Evolutionary conservation across 2,888 invertebrate genomes (phyloP).

Genomic region (Brachypalpus laphriformis): DNA sequence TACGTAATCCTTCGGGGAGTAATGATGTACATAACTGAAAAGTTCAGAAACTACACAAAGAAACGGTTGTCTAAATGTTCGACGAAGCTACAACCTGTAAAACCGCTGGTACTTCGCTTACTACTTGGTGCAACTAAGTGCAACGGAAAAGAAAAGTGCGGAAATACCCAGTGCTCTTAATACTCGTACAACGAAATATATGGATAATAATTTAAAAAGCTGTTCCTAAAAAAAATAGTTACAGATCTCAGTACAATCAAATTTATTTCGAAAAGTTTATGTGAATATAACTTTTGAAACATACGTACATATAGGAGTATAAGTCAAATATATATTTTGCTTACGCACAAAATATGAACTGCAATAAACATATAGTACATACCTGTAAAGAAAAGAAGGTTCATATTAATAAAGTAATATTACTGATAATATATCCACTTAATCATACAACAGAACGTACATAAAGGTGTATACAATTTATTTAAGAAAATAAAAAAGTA

Average conservation of each 20-base stretch:
- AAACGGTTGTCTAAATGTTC: no score
- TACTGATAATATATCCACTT: no score
- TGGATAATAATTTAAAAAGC: not conserved
- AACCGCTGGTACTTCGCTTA: no score
- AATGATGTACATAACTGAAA: no score
- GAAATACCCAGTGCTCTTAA: not conserved
- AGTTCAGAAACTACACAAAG: no score
- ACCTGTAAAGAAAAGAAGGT: constrained; percentile 27
- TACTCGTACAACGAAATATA: not conserved
- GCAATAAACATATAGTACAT: constrained; percentile 32
- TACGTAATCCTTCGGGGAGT: no score
- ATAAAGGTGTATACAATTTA: constrained; percentile 7
- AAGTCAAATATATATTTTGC: constrained; percentile 1
- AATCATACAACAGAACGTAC: not conserved
- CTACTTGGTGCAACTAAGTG: no score
- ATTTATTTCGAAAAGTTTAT: not conserved
- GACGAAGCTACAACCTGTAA: no score
- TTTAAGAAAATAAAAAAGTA: constrained; percentile 5
- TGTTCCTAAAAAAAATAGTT: not conserved
- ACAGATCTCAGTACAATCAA: not conserved
- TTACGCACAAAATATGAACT: constrained; percentile 1
- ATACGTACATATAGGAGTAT: not conserved
- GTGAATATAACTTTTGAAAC: not conserved
- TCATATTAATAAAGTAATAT: constrained; percentile 25
- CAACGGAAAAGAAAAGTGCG: not conserved